Percentiles rank a stretch among this genome's conserved stretches.
Evolutionary conservation across 2,113 vertebrate species (phyloP).

Genomic region (Forbesichthys agassizii): DNA sequence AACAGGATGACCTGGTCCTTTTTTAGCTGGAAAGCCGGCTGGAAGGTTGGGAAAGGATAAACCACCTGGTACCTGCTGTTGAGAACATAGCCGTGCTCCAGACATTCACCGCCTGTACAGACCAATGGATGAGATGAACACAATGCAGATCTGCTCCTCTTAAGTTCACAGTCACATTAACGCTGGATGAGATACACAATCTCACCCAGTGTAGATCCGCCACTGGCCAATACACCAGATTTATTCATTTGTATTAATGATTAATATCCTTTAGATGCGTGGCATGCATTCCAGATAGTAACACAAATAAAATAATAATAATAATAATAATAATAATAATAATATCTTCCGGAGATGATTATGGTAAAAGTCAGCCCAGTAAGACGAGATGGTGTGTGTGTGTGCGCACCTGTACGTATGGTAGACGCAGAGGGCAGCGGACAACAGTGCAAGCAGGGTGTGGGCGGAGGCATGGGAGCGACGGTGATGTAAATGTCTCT

Average conservation of each 20-base stretch:
- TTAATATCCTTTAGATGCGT: too few relatives aligned
- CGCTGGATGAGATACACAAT: too few relatives aligned
- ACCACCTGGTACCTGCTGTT: slow-evolving; percentile 94
- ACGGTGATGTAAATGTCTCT: slow-evolving; percentile 91
- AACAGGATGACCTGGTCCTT: slow-evolving; percentile 92
- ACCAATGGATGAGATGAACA: background rate
- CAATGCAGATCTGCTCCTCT: background rate
- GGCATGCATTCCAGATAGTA: background rate
- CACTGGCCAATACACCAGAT: too few relatives aligned
- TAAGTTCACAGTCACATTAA: too few relatives aligned
- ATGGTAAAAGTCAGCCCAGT: too few relatives aligned
- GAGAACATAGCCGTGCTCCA: slow-evolving; percentile 88
- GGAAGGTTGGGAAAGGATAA: slow-evolving; percentile 92
- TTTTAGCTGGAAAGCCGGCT: slow-evolving; percentile 92
- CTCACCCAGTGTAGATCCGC: too few relatives aligned
- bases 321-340: background rate
- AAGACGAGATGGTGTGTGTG: background rate
- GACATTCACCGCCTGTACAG: slow-evolving; percentile 77
- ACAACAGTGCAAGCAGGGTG: slow-evolving; percentile 80
- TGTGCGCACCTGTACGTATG: slow-evolving; percentile 68
- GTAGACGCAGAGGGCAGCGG: slow-evolving; percentile 67
- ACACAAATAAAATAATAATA: background rate
- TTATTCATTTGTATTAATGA: too few relatives aligned
- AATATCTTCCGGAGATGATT: too few relatives aligned
- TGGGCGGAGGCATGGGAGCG: slow-evolving; percentile 81